Evolutionary conservation across 2,888 invertebrate genomes (phyloP), one percentile per base, ranked within the genome.

Genomic region (Flexamia atlantica): DNA sequence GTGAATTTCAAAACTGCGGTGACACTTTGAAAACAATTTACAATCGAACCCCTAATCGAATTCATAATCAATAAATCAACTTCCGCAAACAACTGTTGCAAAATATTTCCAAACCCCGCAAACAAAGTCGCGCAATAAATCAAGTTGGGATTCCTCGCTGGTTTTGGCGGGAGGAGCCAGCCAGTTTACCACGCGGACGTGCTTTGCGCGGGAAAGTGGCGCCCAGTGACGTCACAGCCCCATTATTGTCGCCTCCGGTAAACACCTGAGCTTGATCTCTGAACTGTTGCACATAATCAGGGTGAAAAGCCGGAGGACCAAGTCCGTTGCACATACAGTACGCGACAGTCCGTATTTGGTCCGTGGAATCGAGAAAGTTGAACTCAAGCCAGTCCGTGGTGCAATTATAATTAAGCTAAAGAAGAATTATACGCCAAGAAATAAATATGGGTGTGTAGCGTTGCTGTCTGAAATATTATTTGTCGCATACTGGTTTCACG

Each of bases 271-370:
- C 23, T 30, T 72, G 72, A 72, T 72, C 72, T 40, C 72, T 72
- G 72, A 72, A 72, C 72, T n/a, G 72, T 72, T 72, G 72, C 72
- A 40, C 72, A 72, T 68, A 68, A 68, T 30, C 68, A 68, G 68
- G 2, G 20, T n/a, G 68, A 32, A 68, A 30, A 68, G 32, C 17
- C 5, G 17, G 68, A 72, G 40, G 4, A 9, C n/a, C 40, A 2
- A n/a, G 20, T 36, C 40, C 23, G 72, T 72, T 20, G 72, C 72
- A 20, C 32, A 20, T 12, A 40, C 20, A 28, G 64, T 25, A 1
- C 28, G 28, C 64, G 30, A 17, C 25, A 28, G 3, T 64, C 64
- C 64, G 5, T n/a, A 12, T 3, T 57, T 5, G 23, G 20, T 20
- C 23, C 5, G 23, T 5, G 25, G 57, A 3, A 46, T 2, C 28